These are phyloP conservation scores for Anorthoa munda DNA, from an alignment of 2,888 invertebrate species.

Conservation along the genomic window DNA sequence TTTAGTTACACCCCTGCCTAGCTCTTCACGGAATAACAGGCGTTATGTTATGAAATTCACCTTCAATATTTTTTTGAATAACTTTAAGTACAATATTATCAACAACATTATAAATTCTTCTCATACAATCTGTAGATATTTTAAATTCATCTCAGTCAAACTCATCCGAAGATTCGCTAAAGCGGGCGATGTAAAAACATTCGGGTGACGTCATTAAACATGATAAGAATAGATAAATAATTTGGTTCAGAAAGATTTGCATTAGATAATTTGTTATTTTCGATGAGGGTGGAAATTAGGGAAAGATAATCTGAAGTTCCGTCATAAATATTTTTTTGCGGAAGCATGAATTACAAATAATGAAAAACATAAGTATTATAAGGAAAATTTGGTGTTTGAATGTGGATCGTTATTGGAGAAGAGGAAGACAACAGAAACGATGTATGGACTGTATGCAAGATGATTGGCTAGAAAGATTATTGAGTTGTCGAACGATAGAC, in stretches of 20 bases:
- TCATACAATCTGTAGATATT: slow-evolving; percentile 35
- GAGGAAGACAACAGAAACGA: no score
- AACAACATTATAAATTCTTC: slow-evolving; percentile 45
- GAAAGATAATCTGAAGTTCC: not conserved
- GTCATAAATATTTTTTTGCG: not conserved
- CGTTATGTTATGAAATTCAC: not conserved
- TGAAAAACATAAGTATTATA: no score
- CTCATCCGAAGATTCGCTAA: slow-evolving; percentile 20
- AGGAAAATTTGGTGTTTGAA: no score
- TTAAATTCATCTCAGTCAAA: slow-evolving; percentile 57
- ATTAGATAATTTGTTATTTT: slow-evolving; percentile 27
- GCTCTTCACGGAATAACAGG: no score
- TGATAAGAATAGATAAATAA: slow-evolving; percentile 46
- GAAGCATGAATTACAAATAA: no score
- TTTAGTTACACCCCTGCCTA: no score
- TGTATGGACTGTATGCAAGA: no score
- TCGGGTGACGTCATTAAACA: slow-evolving; percentile 36
- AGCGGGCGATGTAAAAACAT: slow-evolving; percentile 35
- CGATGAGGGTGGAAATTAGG: not conserved
- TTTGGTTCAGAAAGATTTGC: slow-evolving; percentile 14
- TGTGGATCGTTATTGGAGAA: no score
- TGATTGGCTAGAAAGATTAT: no score
- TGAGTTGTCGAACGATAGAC: no score
- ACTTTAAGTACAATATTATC: slow-evolving; percentile 1
- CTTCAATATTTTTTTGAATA: not conserved